Evolutionary conservation across 2,797 vertebrate species (phyloP).

Genomic region (Euthynnus affinis): DNA sequence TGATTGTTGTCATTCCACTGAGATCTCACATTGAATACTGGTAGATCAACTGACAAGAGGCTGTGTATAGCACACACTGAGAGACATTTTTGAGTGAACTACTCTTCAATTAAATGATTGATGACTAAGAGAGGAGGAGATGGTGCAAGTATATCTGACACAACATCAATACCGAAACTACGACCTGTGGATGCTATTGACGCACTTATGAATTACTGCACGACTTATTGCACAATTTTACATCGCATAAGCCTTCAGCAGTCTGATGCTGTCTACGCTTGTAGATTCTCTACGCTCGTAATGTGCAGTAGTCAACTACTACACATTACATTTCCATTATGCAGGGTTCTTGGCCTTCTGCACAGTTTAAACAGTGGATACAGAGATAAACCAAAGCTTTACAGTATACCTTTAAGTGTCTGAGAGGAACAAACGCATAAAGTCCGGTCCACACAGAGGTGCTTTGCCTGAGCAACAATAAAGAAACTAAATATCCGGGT

Average conservation of each 20-base stretch:
- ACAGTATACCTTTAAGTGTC: background rate
- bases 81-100: background rate
- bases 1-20: background rate
- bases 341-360: background rate
- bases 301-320: too few species aligned
- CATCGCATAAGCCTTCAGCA: background rate
- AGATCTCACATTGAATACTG: constrained; percentile 1
- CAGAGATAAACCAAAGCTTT: background rate
- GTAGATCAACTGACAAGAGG: background rate
- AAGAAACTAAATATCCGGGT: background rate
- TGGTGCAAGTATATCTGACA: too few species aligned
- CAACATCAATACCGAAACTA: background rate
- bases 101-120: background rate
- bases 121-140: background rate
- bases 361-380: background rate
- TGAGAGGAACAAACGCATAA: constrained; percentile 24
- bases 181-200: background rate
- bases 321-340: constrained; percentile 3
- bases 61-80: background rate
- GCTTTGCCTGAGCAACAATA: background rate
- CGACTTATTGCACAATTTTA: too few species aligned
- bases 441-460: background rate
- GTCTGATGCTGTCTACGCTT: background rate
- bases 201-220: background rate
- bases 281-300: too few species aligned